Base-by-base conservation (phyloP, 2,797 vertebrate species). In the Acrocephalus scirpaceus region DNA sequence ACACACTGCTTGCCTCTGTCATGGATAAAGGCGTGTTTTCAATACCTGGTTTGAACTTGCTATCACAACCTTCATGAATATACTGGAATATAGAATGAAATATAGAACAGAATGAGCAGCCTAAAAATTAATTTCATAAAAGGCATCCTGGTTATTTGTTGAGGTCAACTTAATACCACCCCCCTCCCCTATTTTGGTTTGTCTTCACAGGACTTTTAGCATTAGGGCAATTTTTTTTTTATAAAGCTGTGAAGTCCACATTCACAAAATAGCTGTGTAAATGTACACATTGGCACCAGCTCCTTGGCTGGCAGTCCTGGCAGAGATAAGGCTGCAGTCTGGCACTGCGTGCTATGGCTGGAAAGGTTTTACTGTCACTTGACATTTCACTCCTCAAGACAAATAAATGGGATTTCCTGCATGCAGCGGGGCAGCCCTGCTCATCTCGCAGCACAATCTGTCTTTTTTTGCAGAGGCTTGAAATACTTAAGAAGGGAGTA, bases 381-480 rank as follows among this genome's bases (percentile, higher is more conserved):
- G 38, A 60, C 7, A 2, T 92, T 62, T 77, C 4, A 1, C 45
- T 96, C 64, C 90, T 75, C n/a, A 16, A 25, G 67, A 77, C 73
- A 23, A 95, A 91, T 51, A 58, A 60, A 69, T 70, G 75, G 65
- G 48, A 27, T 92, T 95, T 93, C 78, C 66, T 45, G 69, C 81
- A 13, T 23, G 78, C 47, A 67, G 38, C 16, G 1, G 53, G 56
- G 48, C 75, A 58, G n/a, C 7, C 3, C 76, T 86, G 57, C 82
- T 96, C 92, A 60, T 92, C 86, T 80, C 44, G 1, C 25, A 18
- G n/a, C 62, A 42, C 21, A 5, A 23, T 82, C 45, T 75, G 38
- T 82, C 85, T 62, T n/a, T 62, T n/a, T 90, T 89, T 92, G 30
- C 86, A 78, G 80, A 73, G 73, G n/a, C 51, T 91, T 62, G 64